Evolutionary conservation across 2,113 vertebrate genomes (phyloP).

Genomic region (Odontesthes bonariensis): DNA sequence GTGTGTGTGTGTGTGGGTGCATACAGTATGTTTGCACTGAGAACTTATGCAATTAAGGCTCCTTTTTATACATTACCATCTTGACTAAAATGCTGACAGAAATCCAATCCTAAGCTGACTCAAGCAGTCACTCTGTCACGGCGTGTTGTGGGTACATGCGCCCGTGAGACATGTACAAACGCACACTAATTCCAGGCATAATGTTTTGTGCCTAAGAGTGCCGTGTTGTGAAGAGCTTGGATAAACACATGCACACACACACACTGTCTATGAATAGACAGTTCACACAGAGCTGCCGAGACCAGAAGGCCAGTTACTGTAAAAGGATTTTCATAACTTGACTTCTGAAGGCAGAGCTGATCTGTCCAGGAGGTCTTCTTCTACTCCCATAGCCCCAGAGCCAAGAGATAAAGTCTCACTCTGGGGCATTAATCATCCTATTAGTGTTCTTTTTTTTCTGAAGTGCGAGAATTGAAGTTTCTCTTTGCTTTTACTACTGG

Average conservation of each 20-base stretch:
- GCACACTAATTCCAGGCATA: constrained; percentile 51
- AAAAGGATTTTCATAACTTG: constrained; percentile 64
- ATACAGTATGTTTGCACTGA: constrained; percentile 42
- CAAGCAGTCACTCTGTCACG: constrained; percentile 43
- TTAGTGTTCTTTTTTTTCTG: constrained; percentile 41
- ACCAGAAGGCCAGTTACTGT: constrained; percentile 50
- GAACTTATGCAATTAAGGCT: constrained; percentile 69
- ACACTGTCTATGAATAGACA: constrained; percentile 48
- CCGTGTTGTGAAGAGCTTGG: constrained; percentile 15
- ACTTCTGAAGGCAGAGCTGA: constrained; percentile 56
- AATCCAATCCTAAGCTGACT: constrained; percentile 63
- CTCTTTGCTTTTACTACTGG: not conserved
- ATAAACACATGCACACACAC: constrained; percentile 11
- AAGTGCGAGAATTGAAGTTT: constrained; percentile 44
- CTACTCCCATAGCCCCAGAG: constrained; percentile 35
- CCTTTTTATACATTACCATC: constrained; percentile 38
- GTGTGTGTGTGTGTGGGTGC: constrained; percentile 46
- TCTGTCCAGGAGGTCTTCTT: constrained; percentile 49
- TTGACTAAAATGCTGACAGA: constrained; percentile 64
- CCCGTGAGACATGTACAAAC: constrained; percentile 24
- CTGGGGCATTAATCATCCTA: constrained; percentile 50
- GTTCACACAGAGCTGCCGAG: constrained; percentile 29
- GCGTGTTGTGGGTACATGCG: constrained; percentile 16
- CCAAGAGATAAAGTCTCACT: constrained; percentile 24
- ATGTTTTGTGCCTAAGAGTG: constrained; percentile 42